Conservation (phyloP, 2,113 vertebrate genomes). For the Elephas maximus region DNA sequence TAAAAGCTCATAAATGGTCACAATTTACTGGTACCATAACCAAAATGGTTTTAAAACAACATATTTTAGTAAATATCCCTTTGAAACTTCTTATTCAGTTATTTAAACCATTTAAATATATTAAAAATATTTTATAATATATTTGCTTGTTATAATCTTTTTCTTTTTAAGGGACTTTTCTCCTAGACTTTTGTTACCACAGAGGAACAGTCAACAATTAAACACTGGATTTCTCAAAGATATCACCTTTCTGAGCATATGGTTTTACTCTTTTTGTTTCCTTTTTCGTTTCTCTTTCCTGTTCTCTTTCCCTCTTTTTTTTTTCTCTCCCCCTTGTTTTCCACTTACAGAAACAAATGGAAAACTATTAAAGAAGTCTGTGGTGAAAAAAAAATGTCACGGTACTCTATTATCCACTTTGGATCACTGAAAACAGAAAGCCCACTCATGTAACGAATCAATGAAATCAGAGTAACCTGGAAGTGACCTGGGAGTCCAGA, state of each 20-base stretch:
- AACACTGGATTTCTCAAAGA: background rate
- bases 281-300: background rate
- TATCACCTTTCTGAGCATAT: background rate
- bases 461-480: background rate
- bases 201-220: background rate
- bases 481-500: background rate
- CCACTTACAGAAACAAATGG: background rate
- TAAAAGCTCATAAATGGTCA: background rate
- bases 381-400: background rate
- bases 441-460: background rate
- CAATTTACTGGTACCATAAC: constrained; percentile 48
- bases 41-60: constrained; percentile 58
- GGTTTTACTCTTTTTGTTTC: background rate
- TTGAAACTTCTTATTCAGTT: background rate
- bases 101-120: too few relatives aligned
- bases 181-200: background rate
- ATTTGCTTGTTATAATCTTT: background rate
- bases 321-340: background rate
- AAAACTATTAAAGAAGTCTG: background rate
- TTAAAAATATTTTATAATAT: background rate
- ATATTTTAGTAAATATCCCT: background rate
- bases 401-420: background rate
- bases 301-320: background rate
- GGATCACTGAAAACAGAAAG: background rate
- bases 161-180: background rate